These are phyloP conservation scores for Gerris lacustris DNA, from an alignment of 2,888 invertebrate species.

Conservation along the genomic window DNA sequence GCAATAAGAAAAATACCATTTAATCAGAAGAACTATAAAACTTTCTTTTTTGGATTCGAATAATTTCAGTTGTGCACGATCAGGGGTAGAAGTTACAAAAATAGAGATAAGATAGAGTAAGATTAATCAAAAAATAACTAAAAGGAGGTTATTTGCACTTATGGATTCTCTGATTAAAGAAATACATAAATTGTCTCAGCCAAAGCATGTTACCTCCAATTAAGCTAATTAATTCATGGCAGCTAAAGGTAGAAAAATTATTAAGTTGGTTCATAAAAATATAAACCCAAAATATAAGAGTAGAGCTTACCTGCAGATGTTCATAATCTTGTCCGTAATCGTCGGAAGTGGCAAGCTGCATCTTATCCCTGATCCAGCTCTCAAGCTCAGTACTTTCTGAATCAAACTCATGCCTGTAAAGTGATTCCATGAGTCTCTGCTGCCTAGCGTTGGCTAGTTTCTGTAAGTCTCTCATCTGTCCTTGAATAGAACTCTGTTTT, in stretches of 20 bases:
- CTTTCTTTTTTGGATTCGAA: too few relatives aligned
- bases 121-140: too few relatives aligned
- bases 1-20: constrained; percentile 26
- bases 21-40: constrained; percentile 4
- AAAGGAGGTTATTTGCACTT: too few relatives aligned
- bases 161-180: too few relatives aligned
- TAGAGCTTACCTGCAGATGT: constrained; percentile 56
- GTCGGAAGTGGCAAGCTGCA: constrained; percentile 75
- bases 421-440: constrained; percentile 77
- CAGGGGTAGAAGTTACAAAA: constrained; percentile 13
- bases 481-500: constrained; percentile 61
- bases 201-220: too few relatives aligned
- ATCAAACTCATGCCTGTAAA: constrained; percentile 82
- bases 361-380: constrained; percentile 83
- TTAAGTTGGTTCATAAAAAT: background rate
- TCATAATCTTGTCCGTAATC: constrained; percentile 93
- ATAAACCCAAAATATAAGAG: background rate
- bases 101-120: too few relatives aligned
- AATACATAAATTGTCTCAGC: too few relatives aligned
- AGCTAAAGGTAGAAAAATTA: background rate
- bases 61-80: too few relatives aligned
- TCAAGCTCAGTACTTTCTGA: constrained; percentile 80
- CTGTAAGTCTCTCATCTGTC: constrained; percentile 67
- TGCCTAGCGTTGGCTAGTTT: constrained; percentile 66
- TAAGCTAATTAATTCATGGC: too few relatives aligned